Evolutionary conservation across 2,888 invertebrate genomes (phyloP).

Genomic region (Pandemis corylana): DNA sequence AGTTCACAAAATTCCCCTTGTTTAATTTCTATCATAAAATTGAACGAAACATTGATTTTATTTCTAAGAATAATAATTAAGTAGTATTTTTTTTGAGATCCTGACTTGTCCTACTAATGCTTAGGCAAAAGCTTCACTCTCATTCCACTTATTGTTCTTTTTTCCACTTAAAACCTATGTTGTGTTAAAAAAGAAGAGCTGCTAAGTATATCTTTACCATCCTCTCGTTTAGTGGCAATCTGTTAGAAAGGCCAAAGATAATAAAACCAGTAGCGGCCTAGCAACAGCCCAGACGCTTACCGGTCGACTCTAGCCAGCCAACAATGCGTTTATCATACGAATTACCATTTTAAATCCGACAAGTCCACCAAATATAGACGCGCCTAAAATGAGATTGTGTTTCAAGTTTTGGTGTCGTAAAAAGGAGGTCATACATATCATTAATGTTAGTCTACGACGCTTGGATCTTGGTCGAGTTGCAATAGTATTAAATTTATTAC

Average conservation of each 20-base stretch:
- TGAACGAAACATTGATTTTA: not conserved
- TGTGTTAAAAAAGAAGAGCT: not conserved
- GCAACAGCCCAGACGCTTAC: not conserved
- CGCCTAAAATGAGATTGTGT: slow-evolving; percentile 15
- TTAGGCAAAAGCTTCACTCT: too few species aligned
- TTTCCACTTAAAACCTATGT: not conserved
- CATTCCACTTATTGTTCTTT: not conserved
- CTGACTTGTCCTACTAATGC: too few species aligned
- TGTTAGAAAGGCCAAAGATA: not conserved
- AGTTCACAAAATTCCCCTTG: not conserved
- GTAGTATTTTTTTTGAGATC: too few species aligned
- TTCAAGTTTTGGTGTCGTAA: slow-evolving; percentile 13
- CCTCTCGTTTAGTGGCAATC: not conserved
- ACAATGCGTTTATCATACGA: slow-evolving; percentile 27
- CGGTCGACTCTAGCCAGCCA: not conserved
- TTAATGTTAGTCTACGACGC: not conserved
- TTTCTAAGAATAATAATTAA: too few species aligned
- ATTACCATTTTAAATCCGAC: slow-evolving; percentile 24
- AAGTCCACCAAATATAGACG: slow-evolving; percentile 9
- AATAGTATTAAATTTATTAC: not conserved
- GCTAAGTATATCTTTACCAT: not conserved
- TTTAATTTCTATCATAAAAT: not conserved
- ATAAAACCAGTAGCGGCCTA: not conserved
- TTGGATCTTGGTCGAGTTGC: not conserved
- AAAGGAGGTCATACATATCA: slow-evolving; percentile 20